Conservation (phyloP, 2,888 invertebrate genomes). For the Cyclophora albipunctata region DNA sequence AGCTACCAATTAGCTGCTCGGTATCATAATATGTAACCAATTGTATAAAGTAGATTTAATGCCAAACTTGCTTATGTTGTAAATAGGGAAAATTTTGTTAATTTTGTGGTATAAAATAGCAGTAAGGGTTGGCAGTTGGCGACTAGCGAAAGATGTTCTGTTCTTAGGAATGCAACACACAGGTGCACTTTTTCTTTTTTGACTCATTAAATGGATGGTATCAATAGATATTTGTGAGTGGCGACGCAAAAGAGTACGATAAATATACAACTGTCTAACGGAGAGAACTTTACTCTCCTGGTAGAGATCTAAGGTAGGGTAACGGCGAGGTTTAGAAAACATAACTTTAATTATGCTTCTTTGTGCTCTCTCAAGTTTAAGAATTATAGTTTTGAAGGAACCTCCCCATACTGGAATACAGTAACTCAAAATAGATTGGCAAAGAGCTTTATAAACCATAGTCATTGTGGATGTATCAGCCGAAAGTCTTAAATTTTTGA, state of each 20-base stretch:
- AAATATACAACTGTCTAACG: neutral
- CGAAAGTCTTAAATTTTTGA: constrained; percentile 5
- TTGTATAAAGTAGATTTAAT: too few species aligned
- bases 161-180: neutral
- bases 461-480: neutral
- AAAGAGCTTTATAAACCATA: neutral
- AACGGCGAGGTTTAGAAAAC: constrained; percentile 17
- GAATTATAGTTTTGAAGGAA: neutral
- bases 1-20: too few species aligned
- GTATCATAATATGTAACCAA: too few species aligned
- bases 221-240: neutral
- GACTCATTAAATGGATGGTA: too few species aligned
- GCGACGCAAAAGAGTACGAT: neutral
- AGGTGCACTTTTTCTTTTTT: neutral
- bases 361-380: neutral
- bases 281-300: neutral
- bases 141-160: neutral
- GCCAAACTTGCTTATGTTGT: too few species aligned
- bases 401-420: constrained; percentile 8
- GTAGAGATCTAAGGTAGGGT: neutral
- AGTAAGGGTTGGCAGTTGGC: neutral
- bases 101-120: neutral
- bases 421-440: constrained; percentile 3
- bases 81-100: neutral
- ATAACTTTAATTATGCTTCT: constrained; percentile 1